Conservation (phyloP, 2,113 vertebrate species). For the Echinops telfairi region DNA sequence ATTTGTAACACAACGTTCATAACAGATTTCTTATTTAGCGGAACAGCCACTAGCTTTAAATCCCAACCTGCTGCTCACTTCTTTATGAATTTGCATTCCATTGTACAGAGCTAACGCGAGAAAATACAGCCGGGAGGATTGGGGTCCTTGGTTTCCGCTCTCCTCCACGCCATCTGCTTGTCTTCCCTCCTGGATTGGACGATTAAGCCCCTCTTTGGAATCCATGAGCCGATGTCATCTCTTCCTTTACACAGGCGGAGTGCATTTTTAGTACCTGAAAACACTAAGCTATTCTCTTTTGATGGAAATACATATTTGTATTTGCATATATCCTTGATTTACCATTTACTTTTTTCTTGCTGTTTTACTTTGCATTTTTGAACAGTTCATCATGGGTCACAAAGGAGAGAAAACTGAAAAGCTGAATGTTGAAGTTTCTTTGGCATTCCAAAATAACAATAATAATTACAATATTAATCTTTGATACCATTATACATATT, state of each 20-base stretch:
- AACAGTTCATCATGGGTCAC: neutral
- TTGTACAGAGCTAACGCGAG: neutral
- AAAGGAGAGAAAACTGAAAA: neutral
- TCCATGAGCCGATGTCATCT: neutral
- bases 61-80: neutral
- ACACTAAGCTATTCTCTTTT: neutral
- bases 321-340: conserved; percentile 19
- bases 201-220: neutral
- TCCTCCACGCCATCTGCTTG: neutral
- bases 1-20: no score
- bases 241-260: neutral
- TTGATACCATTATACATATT: neutral
- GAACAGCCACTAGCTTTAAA: no score
- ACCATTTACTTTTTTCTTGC: conserved; percentile 18
- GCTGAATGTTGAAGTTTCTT: conserved; percentile 17
- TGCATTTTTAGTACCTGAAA: neutral
- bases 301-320: neutral
- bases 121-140: neutral
- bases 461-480: conserved; percentile 25
- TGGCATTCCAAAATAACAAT: conserved; percentile 22
- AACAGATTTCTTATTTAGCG: no score
- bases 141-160: neutral
- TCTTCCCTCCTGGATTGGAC: neutral
- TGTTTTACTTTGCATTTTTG: conserved; percentile 38
- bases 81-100: neutral